Base-by-base conservation (phyloP, 2,113 vertebrate species). In the Podarcis muralis region DNA sequence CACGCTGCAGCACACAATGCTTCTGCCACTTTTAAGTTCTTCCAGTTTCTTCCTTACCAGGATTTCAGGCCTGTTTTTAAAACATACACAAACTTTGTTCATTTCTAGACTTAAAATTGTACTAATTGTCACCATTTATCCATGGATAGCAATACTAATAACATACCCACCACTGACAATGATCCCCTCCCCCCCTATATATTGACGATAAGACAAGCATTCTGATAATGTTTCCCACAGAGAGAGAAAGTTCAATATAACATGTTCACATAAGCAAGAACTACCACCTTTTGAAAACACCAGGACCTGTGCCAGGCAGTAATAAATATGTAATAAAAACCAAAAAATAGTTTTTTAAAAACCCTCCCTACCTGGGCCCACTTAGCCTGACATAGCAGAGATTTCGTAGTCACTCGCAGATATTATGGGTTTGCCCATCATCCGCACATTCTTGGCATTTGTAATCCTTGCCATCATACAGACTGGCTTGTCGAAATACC, bases 361-460 rank as follows among this genome's bases (percentile, higher is more conserved):
- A 88, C 78, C 25, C 8, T n/a, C 25, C n/a, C 40, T 9, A 27
- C 1, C 2, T 7, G 3, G 18, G 22, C 6, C 1, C 48, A 82
- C 75, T 98, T 94, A 99, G 92, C 98, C 98, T 0, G 99, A 99
- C 90, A 99, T 90, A 88, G 97, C 93, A 0, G 98, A 98, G 96
- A 99, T 99, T 92, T 99, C 99, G 65, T 98, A 99, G 97, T 99
- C 99, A 89, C 98, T 99, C 88, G 95, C 86, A 0, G 98, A 99
- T 82, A 97, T 93, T 69, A 98, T 93, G 0, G 98, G 96, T 88
- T 97, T 98, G 11, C 98, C 98, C 85, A 97, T 97, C 96, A 98
- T 98, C 12, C 97, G 96, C 13, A 98, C 25, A 57, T 99, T 99
- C 94, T 98, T 99, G 5, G 98, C 98, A 4, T 99, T 99, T 5